These are phyloP conservation scores for Eristalinus aeneus DNA, from an alignment of 2,888 invertebrate species.

Conservation along the genomic window DNA sequence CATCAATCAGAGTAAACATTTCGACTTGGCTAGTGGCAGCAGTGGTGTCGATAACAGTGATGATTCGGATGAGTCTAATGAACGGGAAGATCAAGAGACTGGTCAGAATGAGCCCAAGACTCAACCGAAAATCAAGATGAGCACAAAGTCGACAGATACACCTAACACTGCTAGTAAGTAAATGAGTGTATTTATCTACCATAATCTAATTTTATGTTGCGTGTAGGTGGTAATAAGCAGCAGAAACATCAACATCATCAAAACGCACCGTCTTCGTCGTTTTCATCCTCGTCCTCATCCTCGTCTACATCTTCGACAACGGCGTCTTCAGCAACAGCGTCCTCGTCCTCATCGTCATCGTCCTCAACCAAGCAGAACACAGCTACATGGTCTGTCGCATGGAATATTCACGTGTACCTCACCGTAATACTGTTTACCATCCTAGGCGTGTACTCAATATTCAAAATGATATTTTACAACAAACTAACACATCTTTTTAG, in stretches of 20 bases:
- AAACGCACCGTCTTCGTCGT: conserved; percentile 46
- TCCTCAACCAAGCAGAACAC: conserved; percentile 70
- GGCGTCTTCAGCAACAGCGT: conserved; percentile 56
- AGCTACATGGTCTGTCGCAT: conserved; percentile 89
- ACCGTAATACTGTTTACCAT: conserved; percentile 92
- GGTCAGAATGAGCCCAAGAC: conserved; percentile 73
- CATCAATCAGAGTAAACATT: conserved; percentile 76
- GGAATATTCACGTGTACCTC: conserved; percentile 95
- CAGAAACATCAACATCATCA: conserved; percentile 59
- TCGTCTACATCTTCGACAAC: conserved; percentile 67
- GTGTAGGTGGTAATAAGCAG: conserved; percentile 49
- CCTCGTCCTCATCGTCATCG: conserved; percentile 69
- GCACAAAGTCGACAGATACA: conserved; percentile 72
- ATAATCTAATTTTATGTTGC: not conserved
- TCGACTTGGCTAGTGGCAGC: conserved; percentile 45
- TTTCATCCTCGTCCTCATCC: conserved; percentile 63
- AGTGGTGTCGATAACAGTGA: conserved; percentile 45
- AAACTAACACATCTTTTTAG: conserved; percentile 92
- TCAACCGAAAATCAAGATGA: conserved; percentile 74
- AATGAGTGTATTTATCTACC: not conserved
- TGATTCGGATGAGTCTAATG: conserved; percentile 48
- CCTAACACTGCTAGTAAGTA: conserved; percentile 56
- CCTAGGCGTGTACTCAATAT: conserved; percentile 91
- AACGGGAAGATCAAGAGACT: conserved; percentile 41
- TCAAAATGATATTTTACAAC: conserved; percentile 92